Conservation (phyloP, 2,797 vertebrate species). For the Cyclura pinguis region DNA sequence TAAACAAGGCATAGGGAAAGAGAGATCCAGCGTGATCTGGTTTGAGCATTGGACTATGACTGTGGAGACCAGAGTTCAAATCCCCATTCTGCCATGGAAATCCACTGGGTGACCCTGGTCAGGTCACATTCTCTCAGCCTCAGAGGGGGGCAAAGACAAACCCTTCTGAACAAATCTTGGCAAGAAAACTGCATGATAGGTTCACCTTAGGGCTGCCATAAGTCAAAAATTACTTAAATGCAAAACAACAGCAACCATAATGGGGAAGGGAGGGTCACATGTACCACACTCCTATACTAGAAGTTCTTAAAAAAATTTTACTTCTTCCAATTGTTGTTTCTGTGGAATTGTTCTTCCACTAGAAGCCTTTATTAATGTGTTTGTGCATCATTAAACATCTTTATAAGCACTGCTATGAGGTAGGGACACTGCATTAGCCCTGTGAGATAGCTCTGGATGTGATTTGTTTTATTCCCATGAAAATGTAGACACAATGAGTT, state of each 20-base stretch:
- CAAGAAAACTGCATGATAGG: too few species aligned
- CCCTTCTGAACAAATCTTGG: too few species aligned
- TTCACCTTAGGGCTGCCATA: too few species aligned
- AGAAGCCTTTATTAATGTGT: not conserved
- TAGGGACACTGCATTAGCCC: not conserved
- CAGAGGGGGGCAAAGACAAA: too few species aligned
- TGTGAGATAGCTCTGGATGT: not conserved
- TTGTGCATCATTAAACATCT: constrained; percentile 22
- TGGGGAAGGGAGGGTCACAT: not conserved
- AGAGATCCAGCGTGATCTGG: too few species aligned
- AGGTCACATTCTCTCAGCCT: too few species aligned
- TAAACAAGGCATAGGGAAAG: not conserved
- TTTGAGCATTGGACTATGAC: too few species aligned
- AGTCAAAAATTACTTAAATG: too few species aligned
- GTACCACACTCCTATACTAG: not conserved
- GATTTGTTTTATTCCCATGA: not conserved
- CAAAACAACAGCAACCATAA: too few species aligned
- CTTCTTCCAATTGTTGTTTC: constrained; percentile 8
- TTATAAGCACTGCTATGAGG: not conserved
- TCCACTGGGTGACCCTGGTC: too few species aligned
- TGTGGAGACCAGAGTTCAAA: too few species aligned
- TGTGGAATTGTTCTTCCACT: constrained; percentile 13
- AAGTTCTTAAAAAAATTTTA: not conserved
- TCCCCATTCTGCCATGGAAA: too few species aligned
- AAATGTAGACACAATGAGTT: not conserved